Conservation (phyloP, 2,113 vertebrate genomes). For the Anoplopoma fimbria region DNA sequence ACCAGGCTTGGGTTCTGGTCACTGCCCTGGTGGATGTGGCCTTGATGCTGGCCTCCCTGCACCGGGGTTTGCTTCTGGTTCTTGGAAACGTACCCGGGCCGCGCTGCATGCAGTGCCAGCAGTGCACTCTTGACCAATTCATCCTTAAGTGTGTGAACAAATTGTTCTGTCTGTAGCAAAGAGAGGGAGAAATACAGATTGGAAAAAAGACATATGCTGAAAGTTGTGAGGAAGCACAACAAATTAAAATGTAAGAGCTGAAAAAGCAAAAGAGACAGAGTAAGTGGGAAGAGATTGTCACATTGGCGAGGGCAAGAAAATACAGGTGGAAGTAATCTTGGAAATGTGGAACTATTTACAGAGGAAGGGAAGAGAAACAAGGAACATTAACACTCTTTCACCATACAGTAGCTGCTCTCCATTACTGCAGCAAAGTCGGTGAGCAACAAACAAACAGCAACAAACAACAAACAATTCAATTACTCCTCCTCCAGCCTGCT, state of each 20-base stretch:
- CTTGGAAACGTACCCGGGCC: conserved; percentile 89
- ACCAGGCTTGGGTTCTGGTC: conserved; percentile 64
- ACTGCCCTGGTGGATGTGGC: conserved; percentile 39
- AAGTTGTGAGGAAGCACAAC: conserved; percentile 23
- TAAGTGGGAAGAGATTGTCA: conserved; percentile 39
- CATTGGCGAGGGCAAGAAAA: conserved; percentile 26
- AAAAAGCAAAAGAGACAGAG: conserved; percentile 49
- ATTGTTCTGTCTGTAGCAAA: conserved; percentile 90
- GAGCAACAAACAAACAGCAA: conserved; percentile 69
- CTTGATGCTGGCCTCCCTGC: conserved; percentile 47
- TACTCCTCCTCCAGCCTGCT: conserved; percentile 65
- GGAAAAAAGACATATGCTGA: conserved; percentile 26
- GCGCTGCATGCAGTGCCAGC: conserved; percentile 92
- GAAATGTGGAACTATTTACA: conserved; percentile 56
- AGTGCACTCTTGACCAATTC: conserved; percentile 95
- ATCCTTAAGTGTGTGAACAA: conserved; percentile 96
- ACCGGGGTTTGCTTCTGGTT: conserved; percentile 64
- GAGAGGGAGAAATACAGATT: conserved; percentile 1
- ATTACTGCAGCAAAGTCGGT: conserved; percentile 48
- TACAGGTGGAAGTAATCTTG: conserved; percentile 22
- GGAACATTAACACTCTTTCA: conserved; percentile 59
- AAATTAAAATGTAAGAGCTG: conserved; percentile 48
- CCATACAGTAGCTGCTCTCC: conserved; percentile 51
- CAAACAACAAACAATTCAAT: conserved; percentile 84
- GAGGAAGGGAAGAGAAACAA: conserved; percentile 51